phyloP scores from a whole-genome alignment of 2,113 vertebrate genomes.

The Varanus komodoensis region DNA sequence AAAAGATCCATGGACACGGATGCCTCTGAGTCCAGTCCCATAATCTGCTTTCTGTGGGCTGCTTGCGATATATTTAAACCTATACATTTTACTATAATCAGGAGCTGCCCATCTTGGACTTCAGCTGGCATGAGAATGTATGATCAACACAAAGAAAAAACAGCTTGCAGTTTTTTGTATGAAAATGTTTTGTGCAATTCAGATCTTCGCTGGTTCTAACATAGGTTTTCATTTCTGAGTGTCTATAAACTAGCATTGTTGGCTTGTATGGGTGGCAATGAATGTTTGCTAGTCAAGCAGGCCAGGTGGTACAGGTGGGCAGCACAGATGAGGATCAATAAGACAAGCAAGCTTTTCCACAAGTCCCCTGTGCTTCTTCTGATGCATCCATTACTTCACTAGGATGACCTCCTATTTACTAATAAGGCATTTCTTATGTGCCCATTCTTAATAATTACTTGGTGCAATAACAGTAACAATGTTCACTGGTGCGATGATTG shows the following conservation, averaged over 20 bases:
- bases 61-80: background rate
- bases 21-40: background rate
- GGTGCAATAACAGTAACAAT: too few species aligned
- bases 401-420: background rate
- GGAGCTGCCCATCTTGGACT: background rate
- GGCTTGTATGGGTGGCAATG: background rate
- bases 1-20: background rate
- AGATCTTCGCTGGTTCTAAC: background rate
- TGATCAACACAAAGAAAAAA: background rate
- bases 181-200: background rate
- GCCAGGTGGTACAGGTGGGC: background rate
- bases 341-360: background rate
- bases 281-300: background rate
- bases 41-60: background rate
- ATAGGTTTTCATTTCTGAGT: fast-evolving
- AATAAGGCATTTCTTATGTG: background rate
- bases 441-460: background rate
- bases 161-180: background rate
- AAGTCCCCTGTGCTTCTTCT: background rate
- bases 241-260: background rate
- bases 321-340: background rate
- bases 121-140: background rate
- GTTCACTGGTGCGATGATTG: background rate
- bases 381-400: background rate
- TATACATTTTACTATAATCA: background rate